These are phyloP conservation scores for Wiebesia pumilae DNA, from an alignment of 1,140 invertebrate genomes.

Conservation along the genomic window DNA sequence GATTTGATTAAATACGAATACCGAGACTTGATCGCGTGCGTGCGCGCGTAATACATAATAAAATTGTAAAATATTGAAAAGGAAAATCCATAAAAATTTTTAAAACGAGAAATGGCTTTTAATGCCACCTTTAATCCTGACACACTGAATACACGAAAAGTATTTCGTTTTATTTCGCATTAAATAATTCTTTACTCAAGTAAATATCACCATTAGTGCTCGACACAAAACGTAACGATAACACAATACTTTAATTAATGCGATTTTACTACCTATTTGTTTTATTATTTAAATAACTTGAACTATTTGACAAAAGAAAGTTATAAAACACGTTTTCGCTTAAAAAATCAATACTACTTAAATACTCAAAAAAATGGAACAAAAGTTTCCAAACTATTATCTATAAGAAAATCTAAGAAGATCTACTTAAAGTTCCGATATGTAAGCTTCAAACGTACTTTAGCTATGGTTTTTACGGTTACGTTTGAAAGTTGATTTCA, in stretches of 20 bases:
- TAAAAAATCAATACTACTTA: too few species aligned
- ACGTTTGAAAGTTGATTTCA: too few species aligned
- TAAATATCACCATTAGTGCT: neutral
- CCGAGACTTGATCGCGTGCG: too few species aligned
- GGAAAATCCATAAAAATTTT: slow-evolving; percentile 1
- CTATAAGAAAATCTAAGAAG: too few species aligned
- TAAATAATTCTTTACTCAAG: neutral
- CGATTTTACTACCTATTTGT: neutral
- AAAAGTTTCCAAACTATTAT: too few species aligned
- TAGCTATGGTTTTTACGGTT: too few species aligned
- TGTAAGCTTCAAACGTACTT: too few species aligned
- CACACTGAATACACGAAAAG: neutral
- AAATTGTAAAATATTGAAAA: neutral
- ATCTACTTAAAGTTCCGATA: too few species aligned
- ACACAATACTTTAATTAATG: neutral
- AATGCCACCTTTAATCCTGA: neutral
- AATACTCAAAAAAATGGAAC: too few species aligned
- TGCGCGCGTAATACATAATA: too few species aligned
- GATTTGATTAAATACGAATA: too few species aligned
- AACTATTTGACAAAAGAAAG: neutral
- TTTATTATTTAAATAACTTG: neutral
- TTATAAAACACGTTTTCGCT: too few species aligned
- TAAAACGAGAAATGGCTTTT: neutral
- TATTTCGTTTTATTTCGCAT: neutral
- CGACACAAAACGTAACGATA: neutral